A percentile compares a stretch with the other conserved stretches of the same genome.
Conservation (phyloP, 2,888 invertebrate species). For the Hirtodrosophila confusa region DNA sequence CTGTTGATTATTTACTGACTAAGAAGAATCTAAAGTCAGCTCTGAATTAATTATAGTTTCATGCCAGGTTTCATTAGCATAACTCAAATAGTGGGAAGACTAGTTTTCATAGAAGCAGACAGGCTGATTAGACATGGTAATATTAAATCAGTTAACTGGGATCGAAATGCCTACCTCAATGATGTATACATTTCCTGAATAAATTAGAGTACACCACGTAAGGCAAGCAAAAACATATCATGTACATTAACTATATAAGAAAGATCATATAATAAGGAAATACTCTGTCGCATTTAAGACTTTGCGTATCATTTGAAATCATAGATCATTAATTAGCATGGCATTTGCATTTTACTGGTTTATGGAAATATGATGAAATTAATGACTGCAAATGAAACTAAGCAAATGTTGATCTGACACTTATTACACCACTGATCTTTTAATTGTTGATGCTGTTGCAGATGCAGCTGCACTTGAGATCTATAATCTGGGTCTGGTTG, state of each 20-base stretch:
- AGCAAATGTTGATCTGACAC: slow-evolving; percentile 37
- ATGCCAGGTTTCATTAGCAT: slow-evolving; percentile 3
- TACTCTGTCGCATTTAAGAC: slow-evolving; percentile 9
- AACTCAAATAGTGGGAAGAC: slow-evolving; percentile 5
- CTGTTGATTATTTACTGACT: no score
- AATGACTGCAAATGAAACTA: slow-evolving; percentile 32
- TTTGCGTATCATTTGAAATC: slow-evolving; percentile 7
- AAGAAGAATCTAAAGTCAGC: no score
- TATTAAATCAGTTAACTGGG: no score
- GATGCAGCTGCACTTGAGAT: slow-evolving; percentile 52
- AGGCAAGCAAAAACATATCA: no score
- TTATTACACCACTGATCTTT: slow-evolving; percentile 25
- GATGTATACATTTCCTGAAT: neutral
- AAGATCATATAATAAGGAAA: slow-evolving; percentile 37
- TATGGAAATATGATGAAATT: slow-evolving; percentile 56
- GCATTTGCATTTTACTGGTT: slow-evolving; percentile 14
- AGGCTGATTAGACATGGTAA: neutral
- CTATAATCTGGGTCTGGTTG: slow-evolving; percentile 41
- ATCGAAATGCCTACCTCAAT: neutral
- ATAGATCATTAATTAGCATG: slow-evolving; percentile 19
- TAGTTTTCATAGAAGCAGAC: neutral
- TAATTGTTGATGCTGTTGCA: slow-evolving; percentile 51
- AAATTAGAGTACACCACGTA: no score
- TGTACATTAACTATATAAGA: no score
- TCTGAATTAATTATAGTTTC: neutral